Evolutionary conservation across 1,140 invertebrate genomes (phyloP).

Genomic region (Zophobas morio): DNA sequence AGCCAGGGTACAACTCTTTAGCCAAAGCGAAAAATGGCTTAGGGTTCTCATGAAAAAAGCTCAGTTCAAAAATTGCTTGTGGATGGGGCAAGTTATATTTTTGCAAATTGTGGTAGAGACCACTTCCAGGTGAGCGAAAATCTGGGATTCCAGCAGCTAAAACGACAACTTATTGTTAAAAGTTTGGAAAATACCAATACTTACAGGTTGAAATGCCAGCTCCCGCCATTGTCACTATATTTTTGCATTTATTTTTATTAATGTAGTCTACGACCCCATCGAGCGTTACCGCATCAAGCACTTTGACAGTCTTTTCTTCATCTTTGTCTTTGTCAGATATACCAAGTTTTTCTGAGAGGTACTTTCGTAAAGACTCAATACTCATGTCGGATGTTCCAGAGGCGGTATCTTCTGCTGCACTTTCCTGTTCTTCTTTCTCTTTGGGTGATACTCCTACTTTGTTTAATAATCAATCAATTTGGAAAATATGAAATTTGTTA

Average conservation of each 20-base stretch:
- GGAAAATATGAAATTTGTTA: too few species aligned
- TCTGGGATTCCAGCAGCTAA: constrained; percentile 95
- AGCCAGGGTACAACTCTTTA: constrained; percentile 88
- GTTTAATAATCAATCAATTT: too few species aligned
- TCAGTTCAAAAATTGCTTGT: constrained; percentile 96
- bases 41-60: constrained; percentile 86
- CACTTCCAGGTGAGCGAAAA: constrained; percentile 91
- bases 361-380: constrained; percentile 53
- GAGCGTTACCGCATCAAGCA: constrained; percentile 73
- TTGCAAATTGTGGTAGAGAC: constrained; percentile 92
- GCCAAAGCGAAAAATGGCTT: constrained; percentile 90
- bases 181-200: constrained; percentile 60
- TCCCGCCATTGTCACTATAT: constrained; percentile 93
- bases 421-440: not conserved
- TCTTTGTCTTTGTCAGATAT: constrained; percentile 54
- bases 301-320: constrained; percentile 59
- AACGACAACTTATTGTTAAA: constrained; percentile 59
- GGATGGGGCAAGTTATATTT: constrained; percentile 95
- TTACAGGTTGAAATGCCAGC: constrained; percentile 96
- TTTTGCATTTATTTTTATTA: constrained; percentile 82
- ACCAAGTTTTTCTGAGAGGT: constrained; percentile 58
- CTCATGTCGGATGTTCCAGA: constrained; percentile 43
- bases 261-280: constrained; percentile 83
- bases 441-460: not conserved
- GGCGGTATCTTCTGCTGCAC: constrained; percentile 6